These are phyloP conservation scores for Lethocerus indicus DNA, from an alignment of 1,140 invertebrate species.

Conservation along the genomic window DNA sequence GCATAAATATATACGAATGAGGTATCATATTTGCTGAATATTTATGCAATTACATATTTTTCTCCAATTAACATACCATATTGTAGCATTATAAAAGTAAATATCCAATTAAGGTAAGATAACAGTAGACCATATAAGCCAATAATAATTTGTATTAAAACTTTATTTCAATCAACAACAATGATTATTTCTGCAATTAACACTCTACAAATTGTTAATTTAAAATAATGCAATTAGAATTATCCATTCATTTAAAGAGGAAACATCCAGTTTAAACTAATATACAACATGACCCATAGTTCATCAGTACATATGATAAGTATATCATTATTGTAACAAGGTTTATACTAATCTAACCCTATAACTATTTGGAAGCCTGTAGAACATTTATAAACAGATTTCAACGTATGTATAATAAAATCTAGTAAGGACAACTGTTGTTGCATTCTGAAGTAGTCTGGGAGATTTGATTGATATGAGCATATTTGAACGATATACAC, in stretches of 20 bases:
- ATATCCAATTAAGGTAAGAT: too few relatives aligned
- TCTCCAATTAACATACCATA: too few relatives aligned
- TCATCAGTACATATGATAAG: conserved; percentile 6
- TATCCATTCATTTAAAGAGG: conserved; percentile 2
- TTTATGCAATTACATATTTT: too few relatives aligned
- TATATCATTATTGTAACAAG: background rate
- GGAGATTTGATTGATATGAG: conserved; percentile 9
- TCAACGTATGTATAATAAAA: conserved; percentile 10
- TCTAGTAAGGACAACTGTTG: conserved; percentile 6
- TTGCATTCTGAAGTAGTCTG: conserved; percentile 1
- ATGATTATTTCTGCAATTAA: background rate
- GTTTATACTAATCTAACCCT: conserved; percentile 10
- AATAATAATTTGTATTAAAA: too few relatives aligned
- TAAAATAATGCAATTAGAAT: background rate
- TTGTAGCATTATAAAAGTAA: too few relatives aligned
- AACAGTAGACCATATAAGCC: too few relatives aligned
- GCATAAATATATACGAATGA: too few relatives aligned
- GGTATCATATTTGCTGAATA: too few relatives aligned
- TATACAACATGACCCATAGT: background rate
- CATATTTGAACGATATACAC: conserved; percentile 2
- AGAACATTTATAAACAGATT: conserved; percentile 14
- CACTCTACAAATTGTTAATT: background rate
- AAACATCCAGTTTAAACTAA: background rate
- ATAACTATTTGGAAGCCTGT: conserved; percentile 13
- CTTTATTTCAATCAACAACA: background rate